A percentile compares a stretch with the other conserved stretches of the same genome.
phyloP scores from a whole-genome alignment of 2,888 invertebrate species.

The Timema cristinae region DNA sequence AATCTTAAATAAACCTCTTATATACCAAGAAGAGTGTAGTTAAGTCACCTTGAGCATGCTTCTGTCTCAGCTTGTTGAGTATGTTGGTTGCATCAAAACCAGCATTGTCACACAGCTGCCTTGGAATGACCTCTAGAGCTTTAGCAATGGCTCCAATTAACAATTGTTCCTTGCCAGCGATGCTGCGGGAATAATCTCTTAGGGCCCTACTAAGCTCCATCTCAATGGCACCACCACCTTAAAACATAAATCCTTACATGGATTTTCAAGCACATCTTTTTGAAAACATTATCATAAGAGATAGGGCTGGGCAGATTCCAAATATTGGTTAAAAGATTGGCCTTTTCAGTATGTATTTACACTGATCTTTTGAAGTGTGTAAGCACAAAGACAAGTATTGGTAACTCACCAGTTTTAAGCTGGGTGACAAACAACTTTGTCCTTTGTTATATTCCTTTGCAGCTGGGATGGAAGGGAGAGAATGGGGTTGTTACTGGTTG shows the following conservation, averaged over 20 bases:
- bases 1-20: too few relatives aligned
- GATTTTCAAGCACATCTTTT: too few relatives aligned
- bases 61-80: constrained; percentile 92
- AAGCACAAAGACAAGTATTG: too few relatives aligned
- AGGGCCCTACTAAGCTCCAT: constrained; percentile 94
- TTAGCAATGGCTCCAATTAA: constrained; percentile 90
- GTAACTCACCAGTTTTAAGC: too few relatives aligned
- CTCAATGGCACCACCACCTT: constrained; percentile 96
- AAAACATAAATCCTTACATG: constrained; percentile 28
- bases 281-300: background rate
- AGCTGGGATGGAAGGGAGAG: too few relatives aligned
- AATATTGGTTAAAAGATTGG: too few relatives aligned
- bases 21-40: too few relatives aligned
- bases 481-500: too few relatives aligned
- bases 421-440: too few relatives aligned
- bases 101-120: constrained; percentile 98
- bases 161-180: constrained; percentile 93
- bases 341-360: too few relatives aligned
- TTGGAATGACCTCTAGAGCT: constrained; percentile 92
- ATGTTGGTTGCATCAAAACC: constrained; percentile 98
- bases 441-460: too few relatives aligned
- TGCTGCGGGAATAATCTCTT: constrained; percentile 82
- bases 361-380: too few relatives aligned
- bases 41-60: constrained; percentile 79
- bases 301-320: background rate